These are phyloP conservation scores for Glossophaga mutica DNA, from an alignment of 2,797 vertebrate species.

Conservation along the genomic window DNA sequence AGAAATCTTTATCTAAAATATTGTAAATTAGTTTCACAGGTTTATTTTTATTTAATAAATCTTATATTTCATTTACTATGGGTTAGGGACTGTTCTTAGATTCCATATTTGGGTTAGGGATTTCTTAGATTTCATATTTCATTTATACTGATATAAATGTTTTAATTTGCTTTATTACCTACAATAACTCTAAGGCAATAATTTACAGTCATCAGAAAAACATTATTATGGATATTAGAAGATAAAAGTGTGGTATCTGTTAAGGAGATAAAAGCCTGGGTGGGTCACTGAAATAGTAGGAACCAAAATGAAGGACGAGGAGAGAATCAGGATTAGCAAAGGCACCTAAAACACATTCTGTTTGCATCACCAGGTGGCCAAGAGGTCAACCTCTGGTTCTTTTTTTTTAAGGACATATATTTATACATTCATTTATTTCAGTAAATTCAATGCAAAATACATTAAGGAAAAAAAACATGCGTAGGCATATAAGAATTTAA, in stretches of 20 bases:
- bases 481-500: too few species aligned
- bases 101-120: too few species aligned
- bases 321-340: background rate
- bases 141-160: background rate
- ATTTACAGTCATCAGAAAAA: background rate
- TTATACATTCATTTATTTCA: too few species aligned
- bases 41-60: conserved; percentile 26
- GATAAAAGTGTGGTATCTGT: background rate
- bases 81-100: background rate
- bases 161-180: background rate
- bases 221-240: background rate
- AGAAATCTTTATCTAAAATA: background rate
- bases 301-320: background rate
- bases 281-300: background rate
- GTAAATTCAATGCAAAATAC: too few species aligned
- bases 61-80: background rate
- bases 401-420: too few species aligned
- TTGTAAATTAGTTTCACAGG: background rate
- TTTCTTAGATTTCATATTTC: too few species aligned
- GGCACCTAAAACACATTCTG: background rate
- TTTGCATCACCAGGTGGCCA: background rate
- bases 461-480: too few species aligned
- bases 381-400: background rate
- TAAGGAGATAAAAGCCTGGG: background rate
- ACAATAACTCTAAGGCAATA: background rate